A percentile compares a stretch with the other conserved stretches of the same genome.
Conservation (phyloP, 2,797 vertebrate species). For the Emys orbicularis region DNA sequence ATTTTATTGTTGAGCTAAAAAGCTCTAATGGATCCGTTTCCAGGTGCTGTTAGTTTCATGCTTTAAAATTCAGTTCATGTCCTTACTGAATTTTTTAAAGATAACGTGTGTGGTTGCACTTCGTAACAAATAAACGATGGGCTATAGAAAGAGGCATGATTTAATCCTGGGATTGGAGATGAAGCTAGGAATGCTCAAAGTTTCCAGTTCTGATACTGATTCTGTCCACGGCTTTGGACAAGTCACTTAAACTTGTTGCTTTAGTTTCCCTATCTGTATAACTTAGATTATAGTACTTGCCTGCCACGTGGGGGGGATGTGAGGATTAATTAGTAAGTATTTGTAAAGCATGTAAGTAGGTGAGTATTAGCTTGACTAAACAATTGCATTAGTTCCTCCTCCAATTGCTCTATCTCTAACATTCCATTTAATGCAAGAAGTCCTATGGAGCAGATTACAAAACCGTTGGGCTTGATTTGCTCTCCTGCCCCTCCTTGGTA, state of each 20-base stretch:
- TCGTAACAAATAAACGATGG: not conserved
- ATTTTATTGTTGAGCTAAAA: constrained; percentile 3
- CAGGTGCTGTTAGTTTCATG: not conserved
- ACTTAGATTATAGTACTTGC: not conserved
- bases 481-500: not conserved
- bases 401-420: not conserved
- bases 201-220: not conserved
- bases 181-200: not conserved
- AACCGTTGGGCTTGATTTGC: not conserved
- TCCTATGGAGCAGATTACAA: not conserved
- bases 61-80: constrained; percentile 47
- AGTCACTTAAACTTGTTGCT: not conserved
- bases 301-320: not conserved
- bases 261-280: not conserved
- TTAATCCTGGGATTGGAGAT: not conserved
- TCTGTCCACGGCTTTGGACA: not conserved
- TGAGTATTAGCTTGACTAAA: not conserved
- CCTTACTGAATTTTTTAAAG: constrained; percentile 14
- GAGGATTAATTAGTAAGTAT: not conserved
- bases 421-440: not conserved
- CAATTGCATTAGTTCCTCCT: not conserved
- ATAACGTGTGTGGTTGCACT: constrained; percentile 17
- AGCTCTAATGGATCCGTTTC: constrained; percentile 46
- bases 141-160: not conserved
- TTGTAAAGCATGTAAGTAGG: constrained; percentile 3